Base-by-base conservation (phyloP, 2,888 invertebrate species). In the Hyposoter dolosus region DNA sequence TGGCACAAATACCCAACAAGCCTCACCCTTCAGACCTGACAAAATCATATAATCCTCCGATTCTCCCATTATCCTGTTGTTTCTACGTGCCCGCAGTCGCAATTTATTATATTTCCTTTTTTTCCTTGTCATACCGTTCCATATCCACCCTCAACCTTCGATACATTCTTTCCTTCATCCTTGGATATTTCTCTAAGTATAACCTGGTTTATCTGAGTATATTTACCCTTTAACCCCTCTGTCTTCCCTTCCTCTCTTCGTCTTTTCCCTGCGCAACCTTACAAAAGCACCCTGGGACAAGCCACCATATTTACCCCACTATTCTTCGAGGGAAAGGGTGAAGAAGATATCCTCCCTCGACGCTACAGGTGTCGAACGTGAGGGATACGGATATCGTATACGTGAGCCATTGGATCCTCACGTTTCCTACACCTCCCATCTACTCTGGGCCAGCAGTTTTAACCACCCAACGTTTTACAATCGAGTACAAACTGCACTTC, bases 281-380 rank as follows among this genome's bases (percentile, higher is more conserved):
- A 65, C 72, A 40, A 71, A 47, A 47, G 69, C 66, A 68, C 50
- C 50, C 35, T 65, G 72, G 65, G 60, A 75, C 83, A 53, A 83
- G 68, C 60, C 66, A 63, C 69, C 82, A 75, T 53, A 28, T 63
- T 71, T 77, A 69, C 56, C 68, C 32, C 69, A 56, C 74, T 28
- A 69, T 87, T 68, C 85, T 87, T 81, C 74, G 63, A 60, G 19
- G 28, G 23, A 66, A 79, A 72, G 78, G 65, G 65, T 72, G 87
- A 87, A 56, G 17, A 23, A 75, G 83, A 78, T 83, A 83, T 19
- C 63, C 76, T 77, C 80, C 63, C 87, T 86, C 88, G 90, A 90
- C 89, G 92, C 93, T 92, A 93, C 93, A 93, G 93, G 93, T 93
- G 93, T 93, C 92, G 91, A 88, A 93, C 92, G 92, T 72, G 80